phyloP scores from a whole-genome alignment of 2,113 vertebrate species.

The Stomatorhinus ivindoensis region DNA sequence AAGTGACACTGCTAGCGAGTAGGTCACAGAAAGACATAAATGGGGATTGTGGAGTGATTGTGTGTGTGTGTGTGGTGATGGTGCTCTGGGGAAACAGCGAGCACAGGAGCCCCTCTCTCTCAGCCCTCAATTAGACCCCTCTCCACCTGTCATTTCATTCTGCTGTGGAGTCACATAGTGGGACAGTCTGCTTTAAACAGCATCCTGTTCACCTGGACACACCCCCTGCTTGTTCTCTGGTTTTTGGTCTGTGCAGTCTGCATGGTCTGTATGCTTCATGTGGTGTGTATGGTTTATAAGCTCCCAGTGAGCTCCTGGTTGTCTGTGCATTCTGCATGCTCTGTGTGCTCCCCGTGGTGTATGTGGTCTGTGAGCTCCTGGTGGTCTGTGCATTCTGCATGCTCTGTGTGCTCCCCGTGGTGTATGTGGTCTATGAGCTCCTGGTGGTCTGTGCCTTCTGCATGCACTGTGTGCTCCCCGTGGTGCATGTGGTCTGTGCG shows the following conservation, averaged over 20 bases:
- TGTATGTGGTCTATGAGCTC: not conserved
- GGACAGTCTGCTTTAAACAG: not conserved
- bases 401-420: not conserved
- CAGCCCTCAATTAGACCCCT: not conserved
- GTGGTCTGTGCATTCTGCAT: not conserved
- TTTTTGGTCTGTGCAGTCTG: not conserved
- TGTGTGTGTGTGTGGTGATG: not conserved
- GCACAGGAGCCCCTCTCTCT: not conserved
- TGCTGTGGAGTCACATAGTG: not conserved
- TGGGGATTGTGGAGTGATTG: not conserved
- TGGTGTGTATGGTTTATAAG: not conserved
- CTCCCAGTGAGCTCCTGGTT: not conserved
- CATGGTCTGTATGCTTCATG: not conserved
- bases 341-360: not conserved
- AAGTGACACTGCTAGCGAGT: not conserved
- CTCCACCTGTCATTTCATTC: not conserved
- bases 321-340: not conserved
- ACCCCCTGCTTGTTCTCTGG: not conserved
- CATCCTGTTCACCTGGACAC: not conserved
- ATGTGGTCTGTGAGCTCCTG: not conserved
- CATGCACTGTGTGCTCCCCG: not conserved
- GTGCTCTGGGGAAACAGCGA: not conserved
- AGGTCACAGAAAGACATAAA: not conserved
- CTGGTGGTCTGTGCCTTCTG: not conserved
- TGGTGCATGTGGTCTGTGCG: not conserved